phyloP scores from a whole-genome alignment of 1,140 invertebrate species.

The Bombus huntii region DNA sequence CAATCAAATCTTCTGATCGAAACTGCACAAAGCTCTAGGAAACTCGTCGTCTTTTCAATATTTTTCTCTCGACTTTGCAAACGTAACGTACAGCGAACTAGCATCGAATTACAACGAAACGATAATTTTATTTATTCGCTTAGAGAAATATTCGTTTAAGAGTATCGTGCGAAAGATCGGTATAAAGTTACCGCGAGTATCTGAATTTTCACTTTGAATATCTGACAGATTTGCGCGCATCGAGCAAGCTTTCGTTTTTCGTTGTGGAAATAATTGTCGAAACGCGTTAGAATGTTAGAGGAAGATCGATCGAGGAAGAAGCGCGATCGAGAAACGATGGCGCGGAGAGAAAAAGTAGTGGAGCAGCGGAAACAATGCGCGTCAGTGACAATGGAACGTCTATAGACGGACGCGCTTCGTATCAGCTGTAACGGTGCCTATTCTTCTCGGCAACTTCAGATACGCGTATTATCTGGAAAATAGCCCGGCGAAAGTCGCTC shows the following conservation, averaged over 20 bases:
- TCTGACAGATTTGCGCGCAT: too few relatives aligned
- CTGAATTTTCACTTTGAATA: too few relatives aligned
- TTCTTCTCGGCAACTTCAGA: not conserved
- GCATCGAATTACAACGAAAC: too few relatives aligned
- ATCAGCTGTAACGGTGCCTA: conserved; percentile 6
- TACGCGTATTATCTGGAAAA: conserved; percentile 4
- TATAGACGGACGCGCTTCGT: conserved; percentile 14
- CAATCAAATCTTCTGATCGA: fast-evolving
- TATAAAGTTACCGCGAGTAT: too few relatives aligned
- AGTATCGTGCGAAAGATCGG: too few relatives aligned
- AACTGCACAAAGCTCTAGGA: too few relatives aligned
- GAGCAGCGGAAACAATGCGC: not conserved
- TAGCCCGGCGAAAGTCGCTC: not conserved
- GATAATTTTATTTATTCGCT: too few relatives aligned
- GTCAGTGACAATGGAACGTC: conserved; percentile 22
- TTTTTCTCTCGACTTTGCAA: too few relatives aligned
- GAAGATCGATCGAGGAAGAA: not conserved
- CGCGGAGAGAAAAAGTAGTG: not conserved
- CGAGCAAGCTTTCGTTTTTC: not conserved
- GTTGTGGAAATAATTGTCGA: not conserved
- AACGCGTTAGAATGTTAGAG: not conserved
- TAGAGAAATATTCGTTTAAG: too few relatives aligned
- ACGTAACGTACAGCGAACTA: too few relatives aligned
- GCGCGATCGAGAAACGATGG: not conserved
- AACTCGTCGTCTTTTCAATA: too few relatives aligned